Percentiles rank a stretch among this genome's conserved stretches.
These are phyloP conservation scores for Spodoptera exigua DNA, from an alignment of 2,888 invertebrate species.

Conservation along the genomic window DNA sequence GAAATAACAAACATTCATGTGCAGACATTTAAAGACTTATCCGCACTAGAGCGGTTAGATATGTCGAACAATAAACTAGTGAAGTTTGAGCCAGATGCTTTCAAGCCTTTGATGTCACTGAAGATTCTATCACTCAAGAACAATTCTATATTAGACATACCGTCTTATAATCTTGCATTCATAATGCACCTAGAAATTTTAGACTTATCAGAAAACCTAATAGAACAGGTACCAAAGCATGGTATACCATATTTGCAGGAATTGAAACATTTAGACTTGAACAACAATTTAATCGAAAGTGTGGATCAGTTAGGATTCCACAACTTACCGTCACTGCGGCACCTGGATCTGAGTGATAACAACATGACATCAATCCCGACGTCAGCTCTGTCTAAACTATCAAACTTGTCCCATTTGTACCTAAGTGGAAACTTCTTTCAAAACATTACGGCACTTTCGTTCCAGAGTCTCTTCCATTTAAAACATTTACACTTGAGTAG, in stretches of 20 bases:
- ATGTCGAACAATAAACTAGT: conserved; percentile 93
- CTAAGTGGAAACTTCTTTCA: conserved; percentile 94
- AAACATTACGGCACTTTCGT: conserved; percentile 93
- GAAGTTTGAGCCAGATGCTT: conserved; percentile 92
- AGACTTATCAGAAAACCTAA: conserved; percentile 94
- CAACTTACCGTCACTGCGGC: conserved; percentile 92
- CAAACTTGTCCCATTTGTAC: conserved; percentile 93
- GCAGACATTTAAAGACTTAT: conserved; percentile 94
- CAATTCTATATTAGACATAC: conserved; percentile 94
- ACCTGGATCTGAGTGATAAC: conserved; percentile 94
- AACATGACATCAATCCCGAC: conserved; percentile 94
- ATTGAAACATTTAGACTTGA: conserved; percentile 92
- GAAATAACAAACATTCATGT: conserved; percentile 92
- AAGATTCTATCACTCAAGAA: conserved; percentile 93
- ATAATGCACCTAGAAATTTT: conserved; percentile 92
- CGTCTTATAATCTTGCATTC: conserved; percentile 91
- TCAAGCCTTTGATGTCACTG: conserved; percentile 92
- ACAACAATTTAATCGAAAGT: conserved; percentile 93
- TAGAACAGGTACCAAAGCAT: conserved; percentile 92
- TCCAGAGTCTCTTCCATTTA: conserved; percentile 95
- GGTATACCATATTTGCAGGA: conserved; percentile 93
- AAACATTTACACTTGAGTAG: conserved; percentile 93
- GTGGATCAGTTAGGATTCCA: conserved; percentile 93
- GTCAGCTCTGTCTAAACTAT: conserved; percentile 92
- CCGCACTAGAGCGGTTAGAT: conserved; percentile 92